Evolutionary conservation across 2,888 invertebrate species (phyloP).

Genomic region (Cynaeus angustus): DNA sequence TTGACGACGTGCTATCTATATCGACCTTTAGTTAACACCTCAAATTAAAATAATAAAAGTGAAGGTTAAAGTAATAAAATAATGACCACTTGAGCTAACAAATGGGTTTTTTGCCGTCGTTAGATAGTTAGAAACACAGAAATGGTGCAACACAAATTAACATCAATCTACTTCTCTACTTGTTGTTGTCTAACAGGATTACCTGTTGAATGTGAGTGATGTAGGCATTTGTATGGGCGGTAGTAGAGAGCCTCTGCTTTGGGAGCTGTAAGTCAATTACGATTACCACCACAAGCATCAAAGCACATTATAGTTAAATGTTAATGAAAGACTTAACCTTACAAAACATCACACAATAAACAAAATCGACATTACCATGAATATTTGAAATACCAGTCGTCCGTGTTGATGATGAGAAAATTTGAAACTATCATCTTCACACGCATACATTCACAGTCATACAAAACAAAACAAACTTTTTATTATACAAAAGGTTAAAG

Average conservation of each 20-base stretch:
- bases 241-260: conserved; percentile 71
- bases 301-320: conserved; percentile 52
- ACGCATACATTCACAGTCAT: conserved; percentile 20
- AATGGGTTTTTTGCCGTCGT: too few relatives aligned
- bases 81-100: background rate
- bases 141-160: conserved; percentile 3
- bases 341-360: conserved; percentile 5
- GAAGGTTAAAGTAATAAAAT: background rate
- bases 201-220: conserved; percentile 77
- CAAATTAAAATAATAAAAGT: background rate
- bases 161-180: background rate
- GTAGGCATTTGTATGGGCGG: conserved; percentile 77
- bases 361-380: conserved; percentile 59
- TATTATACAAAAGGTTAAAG: conserved; percentile 37
- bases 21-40: too few relatives aligned
- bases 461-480: conserved; percentile 44
- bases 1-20: too few relatives aligned
- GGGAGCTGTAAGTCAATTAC: conserved; percentile 67
- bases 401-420: conserved; percentile 61
- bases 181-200: conserved; percentile 60
- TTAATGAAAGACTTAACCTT: conserved; percentile 36
- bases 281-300: conserved; percentile 53
- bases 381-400: conserved; percentile 66
- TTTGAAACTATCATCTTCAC: conserved; percentile 62
- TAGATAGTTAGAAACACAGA: background rate